Conservation (phyloP, 2,888 invertebrate species). For the Minunthozetes semirufus region DNA sequence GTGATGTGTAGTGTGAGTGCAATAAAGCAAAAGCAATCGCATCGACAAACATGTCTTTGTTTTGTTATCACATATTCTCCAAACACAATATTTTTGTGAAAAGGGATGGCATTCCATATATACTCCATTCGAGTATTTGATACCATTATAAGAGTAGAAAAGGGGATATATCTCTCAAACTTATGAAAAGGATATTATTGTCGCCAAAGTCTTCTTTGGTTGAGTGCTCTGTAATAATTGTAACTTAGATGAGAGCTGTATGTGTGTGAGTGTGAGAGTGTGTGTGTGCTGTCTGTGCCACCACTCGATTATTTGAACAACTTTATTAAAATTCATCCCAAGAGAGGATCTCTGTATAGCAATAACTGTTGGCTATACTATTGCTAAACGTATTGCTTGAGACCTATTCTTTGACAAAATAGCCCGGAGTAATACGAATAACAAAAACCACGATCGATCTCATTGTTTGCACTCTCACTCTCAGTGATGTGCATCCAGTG, state of each 20-base stretch:
- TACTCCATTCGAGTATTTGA: not conserved
- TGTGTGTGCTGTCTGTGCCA: slow-evolving; percentile 7
- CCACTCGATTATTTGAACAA: slow-evolving; percentile 29
- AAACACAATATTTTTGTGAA: slow-evolving; percentile 15
- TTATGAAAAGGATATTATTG: slow-evolving; percentile 31
- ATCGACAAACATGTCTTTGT: slow-evolving; percentile 22
- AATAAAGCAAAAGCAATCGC: slow-evolving; percentile 14
- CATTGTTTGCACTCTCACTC: slow-evolving; percentile 26
- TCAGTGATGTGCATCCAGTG: not conserved
- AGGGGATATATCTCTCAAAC: not conserved
- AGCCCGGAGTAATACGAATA: slow-evolving; percentile 36
- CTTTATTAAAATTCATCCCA: slow-evolving; percentile 32
- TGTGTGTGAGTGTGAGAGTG: not conserved
- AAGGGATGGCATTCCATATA: slow-evolving; percentile 3
- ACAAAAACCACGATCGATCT: slow-evolving; percentile 29
- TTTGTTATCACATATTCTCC: slow-evolving; percentile 26
- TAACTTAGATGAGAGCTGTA: not conserved
- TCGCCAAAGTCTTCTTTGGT: slow-evolving; percentile 27
- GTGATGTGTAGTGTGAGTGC: slow-evolving; percentile 23
- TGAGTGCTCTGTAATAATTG: slow-evolving; percentile 30
- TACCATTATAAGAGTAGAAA: slow-evolving; percentile 10
- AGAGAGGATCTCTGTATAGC: slow-evolving; percentile 33
- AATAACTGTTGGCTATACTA: slow-evolving; percentile 40
- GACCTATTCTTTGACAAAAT: slow-evolving; percentile 40
- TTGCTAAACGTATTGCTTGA: slow-evolving; percentile 35